These are phyloP conservation scores for Falcunculus frontatus DNA, from an alignment of 2,113 vertebrate genomes.

Conservation along the genomic window DNA sequence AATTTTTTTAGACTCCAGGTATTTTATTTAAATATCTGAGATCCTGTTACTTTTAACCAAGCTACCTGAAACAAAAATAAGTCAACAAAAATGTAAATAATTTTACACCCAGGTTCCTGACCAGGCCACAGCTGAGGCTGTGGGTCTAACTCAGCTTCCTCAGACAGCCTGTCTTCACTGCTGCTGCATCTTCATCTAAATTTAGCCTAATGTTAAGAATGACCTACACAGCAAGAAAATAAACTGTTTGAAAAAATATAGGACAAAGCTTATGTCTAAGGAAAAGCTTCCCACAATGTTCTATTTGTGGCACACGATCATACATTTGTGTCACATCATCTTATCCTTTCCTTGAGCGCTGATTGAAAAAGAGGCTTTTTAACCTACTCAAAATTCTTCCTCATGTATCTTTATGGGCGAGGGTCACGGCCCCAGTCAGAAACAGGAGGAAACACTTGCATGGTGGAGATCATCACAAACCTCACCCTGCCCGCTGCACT, in stretches of 20 bases:
- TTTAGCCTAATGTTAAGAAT: constrained; percentile 53
- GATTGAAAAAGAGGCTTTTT: constrained; percentile 22
- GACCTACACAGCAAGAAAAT: constrained; percentile 58
- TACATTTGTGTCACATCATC: constrained; percentile 58
- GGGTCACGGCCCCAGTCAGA: background rate
- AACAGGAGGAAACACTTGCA: background rate
- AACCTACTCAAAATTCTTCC: background rate
- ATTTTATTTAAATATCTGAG: background rate
- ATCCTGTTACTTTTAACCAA: background rate
- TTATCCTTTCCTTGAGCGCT: constrained; percentile 1
- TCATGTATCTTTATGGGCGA: background rate
- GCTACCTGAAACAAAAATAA: background rate
- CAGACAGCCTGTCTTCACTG: background rate
- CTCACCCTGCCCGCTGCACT: background rate
- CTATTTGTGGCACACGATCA: constrained; percentile 57
- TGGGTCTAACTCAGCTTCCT: background rate
- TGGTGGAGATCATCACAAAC: background rate
- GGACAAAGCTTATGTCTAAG: constrained; percentile 61
- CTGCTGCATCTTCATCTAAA: constrained; percentile 14
- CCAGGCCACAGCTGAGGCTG: background rate
- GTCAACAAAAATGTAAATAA: background rate
- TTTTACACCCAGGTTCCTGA: background rate
- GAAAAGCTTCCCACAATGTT: constrained; percentile 64
- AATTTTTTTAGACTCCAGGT: background rate
- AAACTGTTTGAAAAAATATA: constrained; percentile 64